Evolutionary conservation across 2,113 vertebrate genomes (phyloP).

Genomic region (Silurus glanis): DNA sequence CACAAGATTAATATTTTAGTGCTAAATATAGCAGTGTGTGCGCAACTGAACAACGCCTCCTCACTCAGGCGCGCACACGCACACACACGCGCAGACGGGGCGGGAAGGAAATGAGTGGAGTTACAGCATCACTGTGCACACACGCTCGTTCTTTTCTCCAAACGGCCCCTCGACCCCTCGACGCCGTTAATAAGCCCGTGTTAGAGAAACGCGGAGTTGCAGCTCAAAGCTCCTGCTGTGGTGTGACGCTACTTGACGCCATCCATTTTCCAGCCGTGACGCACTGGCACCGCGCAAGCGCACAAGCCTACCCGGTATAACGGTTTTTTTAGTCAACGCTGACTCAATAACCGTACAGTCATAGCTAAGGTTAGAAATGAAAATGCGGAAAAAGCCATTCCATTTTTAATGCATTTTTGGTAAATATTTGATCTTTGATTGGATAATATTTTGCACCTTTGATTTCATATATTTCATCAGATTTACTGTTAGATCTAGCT

Average conservation of each 20-base stretch:
- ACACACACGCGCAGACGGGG: conserved; percentile 6
- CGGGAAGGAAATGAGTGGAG: conserved; percentile 41
- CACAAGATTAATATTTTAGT: not conserved
- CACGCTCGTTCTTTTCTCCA: conserved; percentile 11
- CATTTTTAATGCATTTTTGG: too few species aligned
- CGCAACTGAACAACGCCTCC: conserved; percentile 19
- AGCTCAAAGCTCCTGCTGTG: not conserved
- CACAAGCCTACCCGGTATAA: not conserved
- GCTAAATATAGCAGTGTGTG: conserved; percentile 62
- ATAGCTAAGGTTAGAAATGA: too few species aligned
- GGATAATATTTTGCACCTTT: not conserved
- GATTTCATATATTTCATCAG: not conserved
- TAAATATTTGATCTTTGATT: too few species aligned
- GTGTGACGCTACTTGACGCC: conserved; percentile 7
- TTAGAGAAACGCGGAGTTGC: conserved; percentile 15
- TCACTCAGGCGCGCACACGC: not conserved
- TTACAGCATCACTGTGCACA: conserved; percentile 1
- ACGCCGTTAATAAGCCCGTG: conserved; percentile 1
- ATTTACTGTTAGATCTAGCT: too few species aligned
- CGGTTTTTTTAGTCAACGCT: not conserved
- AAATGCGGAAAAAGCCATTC: too few species aligned
- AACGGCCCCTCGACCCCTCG: not conserved
- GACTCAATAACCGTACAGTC: not conserved
- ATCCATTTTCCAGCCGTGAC: conserved; percentile 37
- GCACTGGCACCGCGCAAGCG: not conserved